Conservation (phyloP, 2,888 invertebrate genomes). For the Dasypolia templi region DNA sequence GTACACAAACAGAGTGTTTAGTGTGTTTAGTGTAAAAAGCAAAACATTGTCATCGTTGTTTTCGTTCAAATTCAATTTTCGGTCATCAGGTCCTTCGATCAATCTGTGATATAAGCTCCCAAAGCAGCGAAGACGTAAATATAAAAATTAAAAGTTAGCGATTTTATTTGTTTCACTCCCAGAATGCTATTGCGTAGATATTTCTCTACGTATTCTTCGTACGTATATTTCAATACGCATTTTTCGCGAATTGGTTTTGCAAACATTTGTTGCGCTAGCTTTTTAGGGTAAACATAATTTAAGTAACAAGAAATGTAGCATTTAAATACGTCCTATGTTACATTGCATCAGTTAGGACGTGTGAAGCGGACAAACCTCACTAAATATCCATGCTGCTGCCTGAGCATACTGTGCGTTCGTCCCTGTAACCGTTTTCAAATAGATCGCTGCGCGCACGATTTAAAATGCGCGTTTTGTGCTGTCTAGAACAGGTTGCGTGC, state of each 20-base stretch:
- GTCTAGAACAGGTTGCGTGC: too few relatives aligned
- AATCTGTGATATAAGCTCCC: conserved; percentile 32
- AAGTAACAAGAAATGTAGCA: neutral
- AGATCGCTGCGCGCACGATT: neutral
- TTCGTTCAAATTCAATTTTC: neutral
- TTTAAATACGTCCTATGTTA: neutral
- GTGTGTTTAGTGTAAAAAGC: neutral
- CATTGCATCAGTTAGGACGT: neutral
- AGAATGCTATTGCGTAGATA: neutral
- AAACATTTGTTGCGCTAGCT: neutral
- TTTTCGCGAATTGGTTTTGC: neutral
- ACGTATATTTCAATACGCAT: too few relatives aligned
- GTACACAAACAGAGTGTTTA: neutral
- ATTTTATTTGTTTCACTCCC: conserved; percentile 7
- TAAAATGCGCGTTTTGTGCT: neutral
- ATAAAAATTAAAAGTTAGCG: conserved; percentile 1
- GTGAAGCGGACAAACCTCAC: neutral
- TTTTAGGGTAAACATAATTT: neutral
- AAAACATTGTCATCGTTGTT: neutral
- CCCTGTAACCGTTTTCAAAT: neutral
- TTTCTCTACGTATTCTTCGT: too few relatives aligned
- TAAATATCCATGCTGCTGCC: neutral
- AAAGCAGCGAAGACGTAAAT: conserved; percentile 7
- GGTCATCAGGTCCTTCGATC: conserved; percentile 9
- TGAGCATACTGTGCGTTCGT: neutral